Base-by-base conservation (phyloP, 2,888 invertebrate species). In the Cancer borealis region DNA sequence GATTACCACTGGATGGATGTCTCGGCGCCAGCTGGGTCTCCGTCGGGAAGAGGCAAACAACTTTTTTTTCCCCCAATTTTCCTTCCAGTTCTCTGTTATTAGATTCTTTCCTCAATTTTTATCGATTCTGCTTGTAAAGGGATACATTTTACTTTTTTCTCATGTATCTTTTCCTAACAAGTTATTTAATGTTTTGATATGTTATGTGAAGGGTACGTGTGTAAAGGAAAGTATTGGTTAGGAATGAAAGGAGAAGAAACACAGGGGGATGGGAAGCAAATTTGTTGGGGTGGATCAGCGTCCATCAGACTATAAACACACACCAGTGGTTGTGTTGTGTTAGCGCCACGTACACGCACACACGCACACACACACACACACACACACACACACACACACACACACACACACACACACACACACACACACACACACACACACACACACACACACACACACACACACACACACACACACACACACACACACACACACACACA, bases 1-100 rank as follows among this genome's bases (percentile, higher is more conserved):
- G 30, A 79, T 79, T 79, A 79, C 79, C 79, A 30, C 79, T 26
- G 79, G 79, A 79, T 79, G 79, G 79, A 79, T 79, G 14, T 30
- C 79, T 79, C 79, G 79, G 30, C 79, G 79, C 79, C 79, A 30
- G 79, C 79, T 79, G 79, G 30, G 79, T 79, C 79, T 30, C 26
- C 79, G 79, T 6, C 30, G 26, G 26, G 26, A 30, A 30, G 30
- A 30, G 79, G 30, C 79, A 79, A 79, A 30, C 30, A 8, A 6
- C 26, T 4, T 66, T 66, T 66, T 66, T 66, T 66, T 2, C 21
- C 60, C 66, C n/a, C 6, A 3, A n/a, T 66, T 66, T 66, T 66
- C n/a, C n/a, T 66, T 66, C 66, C 66, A 66, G 3, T 66, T 66
- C 21, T 66, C 17, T 66, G 5, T 66, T 66, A n/a, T 66, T n/a